Evolutionary conservation across 2,797 vertebrate species (phyloP).

Genomic region (Squalus acanthias): DNA sequence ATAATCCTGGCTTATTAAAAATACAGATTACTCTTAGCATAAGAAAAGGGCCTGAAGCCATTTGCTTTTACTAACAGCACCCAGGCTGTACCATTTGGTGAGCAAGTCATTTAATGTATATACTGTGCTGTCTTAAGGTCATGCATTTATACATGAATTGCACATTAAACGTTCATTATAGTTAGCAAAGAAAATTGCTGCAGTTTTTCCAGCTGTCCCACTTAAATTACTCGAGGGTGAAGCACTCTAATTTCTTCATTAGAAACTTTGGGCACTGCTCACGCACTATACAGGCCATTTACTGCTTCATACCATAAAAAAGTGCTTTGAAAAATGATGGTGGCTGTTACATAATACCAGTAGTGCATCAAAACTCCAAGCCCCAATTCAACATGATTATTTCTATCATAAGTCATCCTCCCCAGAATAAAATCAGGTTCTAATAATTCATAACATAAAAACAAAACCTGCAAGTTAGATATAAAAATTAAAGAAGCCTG

Average conservation of each 20-base stretch:
- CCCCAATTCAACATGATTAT: background rate
- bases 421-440: background rate
- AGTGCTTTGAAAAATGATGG: background rate
- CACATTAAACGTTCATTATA: constrained; percentile 35
- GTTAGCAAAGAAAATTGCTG: constrained; percentile 24
- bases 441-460: background rate
- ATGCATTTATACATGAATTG: constrained; percentile 33
- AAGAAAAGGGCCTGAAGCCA: background rate
- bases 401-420: background rate
- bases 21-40: background rate
- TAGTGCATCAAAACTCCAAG: background rate
- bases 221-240: constrained; percentile 27
- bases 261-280: background rate
- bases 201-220: constrained; percentile 29
- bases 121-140: constrained; percentile 4
- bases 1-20: background rate
- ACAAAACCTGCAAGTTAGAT: background rate
- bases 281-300: background rate
- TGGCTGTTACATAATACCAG: background rate
- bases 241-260: constrained; percentile 27
- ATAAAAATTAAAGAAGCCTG: background rate
- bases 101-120: constrained; percentile 23
- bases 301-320: background rate
- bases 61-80: constrained; percentile 1
- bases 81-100: background rate